A percentile compares a stretch with the other conserved stretches of the same genome.
Conservation (phyloP, 2,888 invertebrate genomes). For the Phrixothrix hirtus region DNA sequence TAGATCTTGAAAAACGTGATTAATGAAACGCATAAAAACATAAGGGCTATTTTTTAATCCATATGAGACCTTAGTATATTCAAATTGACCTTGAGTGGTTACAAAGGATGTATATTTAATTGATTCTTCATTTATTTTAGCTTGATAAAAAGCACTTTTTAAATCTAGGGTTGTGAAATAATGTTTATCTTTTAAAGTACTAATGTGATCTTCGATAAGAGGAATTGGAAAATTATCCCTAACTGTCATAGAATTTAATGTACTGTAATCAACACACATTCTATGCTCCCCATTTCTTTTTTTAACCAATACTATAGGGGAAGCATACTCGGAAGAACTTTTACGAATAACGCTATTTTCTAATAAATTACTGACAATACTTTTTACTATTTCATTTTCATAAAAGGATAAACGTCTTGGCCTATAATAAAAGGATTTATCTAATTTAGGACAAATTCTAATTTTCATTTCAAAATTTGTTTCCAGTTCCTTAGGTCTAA, state of each 20-base stretch:
- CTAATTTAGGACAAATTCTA: too few relatives aligned
- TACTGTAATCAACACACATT: not conserved
- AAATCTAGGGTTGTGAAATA: not conserved
- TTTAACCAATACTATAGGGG: not conserved
- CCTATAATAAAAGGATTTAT: not conserved
- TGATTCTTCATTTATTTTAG: not conserved
- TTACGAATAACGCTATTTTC: not conserved
- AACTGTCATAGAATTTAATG: too few relatives aligned
- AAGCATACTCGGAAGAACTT: not conserved
- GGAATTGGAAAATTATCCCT: not conserved
- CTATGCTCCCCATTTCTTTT: not conserved
- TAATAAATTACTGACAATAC: not conserved
- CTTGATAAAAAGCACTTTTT: too few relatives aligned
- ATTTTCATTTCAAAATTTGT: too few relatives aligned
- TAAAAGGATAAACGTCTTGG: not conserved
- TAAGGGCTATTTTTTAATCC: too few relatives aligned
- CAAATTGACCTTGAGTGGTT: not conserved
- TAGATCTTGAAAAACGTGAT: too few relatives aligned
- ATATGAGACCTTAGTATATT: not conserved
- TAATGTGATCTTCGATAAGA: conserved; percentile 19
- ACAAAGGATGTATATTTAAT: not conserved
- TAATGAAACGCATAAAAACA: too few relatives aligned
- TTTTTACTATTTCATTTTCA: not conserved
- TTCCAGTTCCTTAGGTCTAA: too few relatives aligned
- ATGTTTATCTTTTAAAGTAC: not conserved